phyloP scores from a whole-genome alignment of 2,797 vertebrate genomes.

The Arnoldichthys spilopterus region DNA sequence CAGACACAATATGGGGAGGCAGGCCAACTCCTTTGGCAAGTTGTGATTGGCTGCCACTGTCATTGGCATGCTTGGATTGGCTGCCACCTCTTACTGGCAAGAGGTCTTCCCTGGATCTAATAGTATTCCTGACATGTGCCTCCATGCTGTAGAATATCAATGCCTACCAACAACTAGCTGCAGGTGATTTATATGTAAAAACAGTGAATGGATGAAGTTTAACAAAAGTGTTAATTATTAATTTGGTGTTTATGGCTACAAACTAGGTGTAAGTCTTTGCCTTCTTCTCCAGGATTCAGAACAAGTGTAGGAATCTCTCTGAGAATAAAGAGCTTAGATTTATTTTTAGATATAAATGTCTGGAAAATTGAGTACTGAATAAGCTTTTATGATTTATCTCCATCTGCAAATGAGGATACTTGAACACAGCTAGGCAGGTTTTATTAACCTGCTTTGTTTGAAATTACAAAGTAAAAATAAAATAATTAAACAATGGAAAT shows the following conservation, averaged over 20 bases:
- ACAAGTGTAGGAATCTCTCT: background rate
- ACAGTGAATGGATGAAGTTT: background rate
- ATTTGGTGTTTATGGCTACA: background rate
- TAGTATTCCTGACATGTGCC: conserved; percentile 53
- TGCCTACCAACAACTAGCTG: conserved; percentile 38
- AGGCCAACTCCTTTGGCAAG: conserved; percentile 64
- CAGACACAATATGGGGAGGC: conserved; percentile 52
- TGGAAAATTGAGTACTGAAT: background rate
- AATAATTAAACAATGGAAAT: too few species aligned
- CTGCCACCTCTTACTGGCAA: conserved; percentile 63
- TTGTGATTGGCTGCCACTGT: conserved; percentile 60
- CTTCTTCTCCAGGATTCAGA: background rate
- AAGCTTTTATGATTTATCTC: background rate
- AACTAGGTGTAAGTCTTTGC: too few species aligned
- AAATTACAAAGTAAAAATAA: too few species aligned
- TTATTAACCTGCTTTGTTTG: too few species aligned
- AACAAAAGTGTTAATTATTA: background rate
- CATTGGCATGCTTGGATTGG: conserved; percentile 61
- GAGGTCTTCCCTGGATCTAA: conserved; percentile 59
- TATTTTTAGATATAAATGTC: too few species aligned
- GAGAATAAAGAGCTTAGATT: background rate
- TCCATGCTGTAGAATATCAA: conserved; percentile 57
- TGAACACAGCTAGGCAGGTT: too few species aligned
- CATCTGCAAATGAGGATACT: background rate
- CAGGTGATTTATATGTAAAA: conserved; percentile 24